Percentiles rank a stretch among this genome's conserved stretches.
Evolutionary conservation across 2,113 vertebrate species (phyloP).

Genomic region (Meles meles): DNA sequence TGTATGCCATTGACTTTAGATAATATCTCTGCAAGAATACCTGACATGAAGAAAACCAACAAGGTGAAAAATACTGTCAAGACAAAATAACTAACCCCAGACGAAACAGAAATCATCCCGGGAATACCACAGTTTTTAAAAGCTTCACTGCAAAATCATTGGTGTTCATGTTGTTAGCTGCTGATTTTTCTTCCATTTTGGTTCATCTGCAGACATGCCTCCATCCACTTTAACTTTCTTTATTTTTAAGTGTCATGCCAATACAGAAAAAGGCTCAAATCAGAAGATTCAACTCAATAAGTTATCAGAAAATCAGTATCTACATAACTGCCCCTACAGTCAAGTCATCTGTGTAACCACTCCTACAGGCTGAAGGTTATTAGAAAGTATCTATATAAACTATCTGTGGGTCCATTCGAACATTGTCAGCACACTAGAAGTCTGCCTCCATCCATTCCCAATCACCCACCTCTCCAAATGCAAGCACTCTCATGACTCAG

Average conservation of each 20-base stretch:
- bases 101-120: not conserved
- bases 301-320: not conserved
- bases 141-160: not conserved
- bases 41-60: conserved; percentile 17
- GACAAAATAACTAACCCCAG: not conserved
- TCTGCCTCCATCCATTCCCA: not conserved
- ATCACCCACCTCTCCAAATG: not conserved
- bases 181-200: not conserved
- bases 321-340: not conserved
- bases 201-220: not conserved
- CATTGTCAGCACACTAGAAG: not conserved
- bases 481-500: not conserved
- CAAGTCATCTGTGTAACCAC: not conserved
- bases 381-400: not conserved
- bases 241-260: not conserved
- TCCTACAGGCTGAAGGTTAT: not conserved
- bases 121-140: not conserved
- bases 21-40: not conserved
- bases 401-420: not conserved
- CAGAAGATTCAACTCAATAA: not conserved
- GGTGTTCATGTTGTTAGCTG: not conserved
- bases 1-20: not conserved
- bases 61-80: not conserved
- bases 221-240: not conserved
- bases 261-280: not conserved